Conservation (phyloP, 2,797 vertebrate genomes). For the Falco berigora region DNA sequence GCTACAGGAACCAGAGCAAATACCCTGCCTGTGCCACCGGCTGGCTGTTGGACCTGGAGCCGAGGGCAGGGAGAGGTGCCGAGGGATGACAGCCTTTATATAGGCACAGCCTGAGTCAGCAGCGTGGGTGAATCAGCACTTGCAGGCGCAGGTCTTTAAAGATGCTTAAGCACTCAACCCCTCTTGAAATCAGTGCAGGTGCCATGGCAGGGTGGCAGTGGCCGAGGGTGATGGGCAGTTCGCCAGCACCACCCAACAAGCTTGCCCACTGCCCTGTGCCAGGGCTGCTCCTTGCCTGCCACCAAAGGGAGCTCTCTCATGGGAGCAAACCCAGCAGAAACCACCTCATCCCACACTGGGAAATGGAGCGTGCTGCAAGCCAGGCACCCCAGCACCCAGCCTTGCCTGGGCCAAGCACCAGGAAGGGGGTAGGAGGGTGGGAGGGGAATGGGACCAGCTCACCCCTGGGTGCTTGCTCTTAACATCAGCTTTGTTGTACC, state of each 20-base stretch:
- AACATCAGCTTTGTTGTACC: not conserved
- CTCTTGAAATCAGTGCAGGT: not conserved
- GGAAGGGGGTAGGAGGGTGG: fast-evolving
- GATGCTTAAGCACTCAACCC: not conserved
- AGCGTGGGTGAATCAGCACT: fast-evolving
- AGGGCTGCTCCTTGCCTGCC: not conserved
- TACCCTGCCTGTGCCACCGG: fast-evolving
- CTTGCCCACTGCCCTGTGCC: not conserved
- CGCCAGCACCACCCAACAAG: fast-evolving
- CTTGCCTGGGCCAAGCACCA: not conserved
- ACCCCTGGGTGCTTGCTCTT: not conserved
- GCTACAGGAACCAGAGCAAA: not conserved
- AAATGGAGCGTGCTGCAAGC: not conserved
- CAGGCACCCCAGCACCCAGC: not conserved
- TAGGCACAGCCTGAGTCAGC: not conserved
- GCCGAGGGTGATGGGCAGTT: fast-evolving
- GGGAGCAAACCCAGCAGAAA: not conserved
- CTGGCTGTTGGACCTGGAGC: not conserved
- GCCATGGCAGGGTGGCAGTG: not conserved
- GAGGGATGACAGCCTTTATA: not conserved
- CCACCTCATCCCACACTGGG: fast-evolving
- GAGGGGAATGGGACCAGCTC: not conserved
- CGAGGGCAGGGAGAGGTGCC: fast-evolving
- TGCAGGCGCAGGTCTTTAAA: not conserved
- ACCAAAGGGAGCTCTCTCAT: fast-evolving